These are phyloP conservation scores for Lasiurus cinereus DNA, from an alignment of 2,113 vertebrate genomes.

Conservation along the genomic window DNA sequence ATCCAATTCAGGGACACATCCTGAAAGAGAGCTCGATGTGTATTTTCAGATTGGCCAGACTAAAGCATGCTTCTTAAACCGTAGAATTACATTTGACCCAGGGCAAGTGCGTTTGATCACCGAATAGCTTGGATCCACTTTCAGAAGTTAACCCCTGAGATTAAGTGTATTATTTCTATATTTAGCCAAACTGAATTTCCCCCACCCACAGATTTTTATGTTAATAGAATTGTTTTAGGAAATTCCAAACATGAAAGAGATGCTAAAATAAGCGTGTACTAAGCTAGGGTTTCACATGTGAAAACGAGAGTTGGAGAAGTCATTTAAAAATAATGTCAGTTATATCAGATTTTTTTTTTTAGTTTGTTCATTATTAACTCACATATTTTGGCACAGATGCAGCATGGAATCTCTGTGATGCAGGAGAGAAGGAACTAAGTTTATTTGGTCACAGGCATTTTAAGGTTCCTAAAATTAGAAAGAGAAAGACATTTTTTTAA, in stretches of 20 bases:
- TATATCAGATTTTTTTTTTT: not conserved
- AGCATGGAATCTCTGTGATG: slow-evolving; percentile 41
- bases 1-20: not conserved
- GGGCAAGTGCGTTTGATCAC: not conserved
- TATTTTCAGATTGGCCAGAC: not conserved
- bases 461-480: slow-evolving; percentile 57
- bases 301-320: slow-evolving; percentile 28
- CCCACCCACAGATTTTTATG: slow-evolving; percentile 1
- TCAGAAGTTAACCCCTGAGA: slow-evolving; percentile 38
- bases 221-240: slow-evolving; percentile 32
- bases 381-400: slow-evolving; percentile 33
- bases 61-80: slow-evolving; percentile 13
- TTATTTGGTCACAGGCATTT: slow-evolving; percentile 18
- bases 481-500: slow-evolving; percentile 24
- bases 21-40: not conserved
- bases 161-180: slow-evolving; percentile 33
- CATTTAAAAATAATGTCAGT: slow-evolving; percentile 34
- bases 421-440: slow-evolving; percentile 36
- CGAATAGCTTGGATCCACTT: not conserved
- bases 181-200: slow-evolving; percentile 38
- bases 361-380: slow-evolving; percentile 56
- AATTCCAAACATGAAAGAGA: slow-evolving; percentile 44
- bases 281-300: not conserved
- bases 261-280: not conserved
- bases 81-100: not conserved